These are phyloP conservation scores for Matsumyia berberina DNA, from an alignment of 2,888 invertebrate species.

Conservation along the genomic window DNA sequence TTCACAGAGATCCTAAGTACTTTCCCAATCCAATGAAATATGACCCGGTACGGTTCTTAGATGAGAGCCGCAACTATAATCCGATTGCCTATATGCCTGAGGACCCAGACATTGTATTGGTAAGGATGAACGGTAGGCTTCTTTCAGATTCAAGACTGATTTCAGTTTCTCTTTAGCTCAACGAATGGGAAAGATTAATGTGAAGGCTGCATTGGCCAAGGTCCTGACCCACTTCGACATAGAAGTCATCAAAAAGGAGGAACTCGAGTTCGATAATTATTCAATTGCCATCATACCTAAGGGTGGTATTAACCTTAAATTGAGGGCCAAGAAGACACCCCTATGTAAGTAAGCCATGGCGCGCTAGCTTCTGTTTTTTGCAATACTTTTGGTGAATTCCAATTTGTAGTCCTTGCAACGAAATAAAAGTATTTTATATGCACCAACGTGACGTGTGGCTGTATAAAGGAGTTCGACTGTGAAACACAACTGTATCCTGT, in stretches of 20 bases:
- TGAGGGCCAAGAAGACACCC: slow-evolving; percentile 77
- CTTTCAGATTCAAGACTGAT: neutral
- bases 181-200: slow-evolving; percentile 82
- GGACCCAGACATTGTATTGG: slow-evolving; percentile 84
- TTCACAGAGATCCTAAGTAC: slow-evolving; percentile 84
- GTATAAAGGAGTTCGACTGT: too few relatives aligned
- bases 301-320: slow-evolving; percentile 80
- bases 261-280: slow-evolving; percentile 81
- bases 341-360: too few relatives aligned
- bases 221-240: slow-evolving; percentile 80
- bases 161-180: slow-evolving; percentile 77
- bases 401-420: too few relatives aligned
- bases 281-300: slow-evolving; percentile 80
- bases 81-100: slow-evolving; percentile 83
- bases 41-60: slow-evolving; percentile 84
- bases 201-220: slow-evolving; percentile 81
- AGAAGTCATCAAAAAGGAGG: slow-evolving; percentile 77
- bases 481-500: too few relatives aligned
- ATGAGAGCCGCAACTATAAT: slow-evolving; percentile 80
- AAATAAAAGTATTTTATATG: too few relatives aligned
- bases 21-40: slow-evolving; percentile 84
- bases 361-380: too few relatives aligned
- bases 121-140: too few relatives aligned
- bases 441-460: too few relatives aligned
- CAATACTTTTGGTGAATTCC: too few relatives aligned